Evolutionary conservation across 2,888 invertebrate genomes (phyloP), one percentile per base, ranked within the genome.

Genomic region (Ceratothoa steindachneri): DNA sequence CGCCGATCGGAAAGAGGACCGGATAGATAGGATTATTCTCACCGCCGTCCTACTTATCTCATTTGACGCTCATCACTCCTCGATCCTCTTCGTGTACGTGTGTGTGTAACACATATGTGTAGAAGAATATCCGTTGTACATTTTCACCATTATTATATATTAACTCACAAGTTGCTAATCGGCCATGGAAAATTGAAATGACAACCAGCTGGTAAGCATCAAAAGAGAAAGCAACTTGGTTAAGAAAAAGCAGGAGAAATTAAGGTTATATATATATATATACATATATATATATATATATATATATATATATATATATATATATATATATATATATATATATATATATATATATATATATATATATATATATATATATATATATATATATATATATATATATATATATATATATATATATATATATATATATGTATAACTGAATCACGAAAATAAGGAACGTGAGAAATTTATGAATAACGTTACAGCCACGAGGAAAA

Each of bases 291-390:
- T 65, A 65, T 65, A 65, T 65, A 65, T 7, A 65, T 65, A 65
- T 65, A 65, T 65, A 65, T 65, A 65, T 65, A 65, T 65, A 65
- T 65, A 65, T 65, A 65, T 65, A 65, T 65, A 65, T 65, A 65
- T 65, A 65, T 65, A 4, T 65, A 65, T 65, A 65, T 65, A 65
- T 65, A 65, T 7, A 65, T 65, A 65, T 65, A 65, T 65, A 65
- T 65, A 65, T 65, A 65, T 65, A 65, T 65, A 65, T 65, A 65
- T 65, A 65, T 65, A 65, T 65, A 65, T 65, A 65, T 65, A 65
- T 65, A 65, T 65, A 65, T 65, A 65, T 65, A 65, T 65, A 65
- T 65, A 65, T 65, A 65, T 65, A 65, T 3, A 27, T 65, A 65
- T 65, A 65, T 65, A 7, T 65, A 65, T 65, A 65, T 65, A 2